Conservation (phyloP, 2,113 vertebrate species). For the Clarias macrocephalus region DNA sequence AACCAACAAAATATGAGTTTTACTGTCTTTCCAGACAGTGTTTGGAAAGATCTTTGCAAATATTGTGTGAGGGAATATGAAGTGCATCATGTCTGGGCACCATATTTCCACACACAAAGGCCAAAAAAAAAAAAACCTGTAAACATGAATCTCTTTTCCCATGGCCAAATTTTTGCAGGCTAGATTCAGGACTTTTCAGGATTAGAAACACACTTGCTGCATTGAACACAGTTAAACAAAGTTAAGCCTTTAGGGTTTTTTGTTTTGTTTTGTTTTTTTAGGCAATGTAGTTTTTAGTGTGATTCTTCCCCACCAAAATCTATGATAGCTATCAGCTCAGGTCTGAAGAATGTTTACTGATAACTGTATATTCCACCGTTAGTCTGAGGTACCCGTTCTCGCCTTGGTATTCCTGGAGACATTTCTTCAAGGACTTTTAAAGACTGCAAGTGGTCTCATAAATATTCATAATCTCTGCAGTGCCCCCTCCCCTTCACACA, state of each 20-base stretch:
- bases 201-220: not conserved
- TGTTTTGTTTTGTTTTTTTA: not conserved
- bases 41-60: not conserved
- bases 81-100: not conserved
- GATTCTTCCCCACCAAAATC: not conserved
- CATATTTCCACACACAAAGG: not conserved
- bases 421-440: conserved; percentile 11
- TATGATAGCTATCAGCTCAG: not conserved
- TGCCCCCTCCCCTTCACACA: conserved; percentile 6
- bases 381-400: not conserved
- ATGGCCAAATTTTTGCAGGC: not conserved
- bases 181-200: not conserved
- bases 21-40: too few species aligned
- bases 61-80: not conserved
- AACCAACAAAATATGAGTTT: too few species aligned
- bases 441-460: conserved; percentile 34
- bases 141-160: not conserved
- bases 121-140: not conserved
- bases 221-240: not conserved
- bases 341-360: not conserved
- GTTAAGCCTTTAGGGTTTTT: not conserved
- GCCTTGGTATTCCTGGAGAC: not conserved
- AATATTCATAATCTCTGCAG: conserved; percentile 38
- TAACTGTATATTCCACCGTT: not conserved
- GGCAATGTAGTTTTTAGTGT: not conserved